A percentile compares a stretch with the other conserved stretches of the same genome.
Evolutionary conservation across 2,797 vertebrate genomes (phyloP).

Genomic region (Rousettus madagascariensis): DNA sequence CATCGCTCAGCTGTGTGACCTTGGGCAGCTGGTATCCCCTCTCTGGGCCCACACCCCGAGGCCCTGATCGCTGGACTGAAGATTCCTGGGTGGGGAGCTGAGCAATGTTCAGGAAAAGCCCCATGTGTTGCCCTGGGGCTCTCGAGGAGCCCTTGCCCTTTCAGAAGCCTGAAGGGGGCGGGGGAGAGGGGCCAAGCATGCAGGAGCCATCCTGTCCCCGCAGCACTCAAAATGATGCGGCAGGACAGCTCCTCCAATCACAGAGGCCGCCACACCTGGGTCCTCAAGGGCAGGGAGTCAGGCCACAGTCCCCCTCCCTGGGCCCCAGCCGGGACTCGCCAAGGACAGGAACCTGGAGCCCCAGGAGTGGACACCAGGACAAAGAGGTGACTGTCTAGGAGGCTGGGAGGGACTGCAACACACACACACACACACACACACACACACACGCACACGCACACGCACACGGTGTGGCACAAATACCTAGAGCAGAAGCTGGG

Average conservation of each 20-base stretch:
- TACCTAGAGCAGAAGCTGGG: background rate
- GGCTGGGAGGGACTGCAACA: background rate
- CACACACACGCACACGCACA: background rate
- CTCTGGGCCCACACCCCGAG: background rate
- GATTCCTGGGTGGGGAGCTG: background rate
- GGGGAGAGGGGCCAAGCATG: background rate
- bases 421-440: background rate
- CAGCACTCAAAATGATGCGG: background rate
- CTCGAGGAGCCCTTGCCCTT: background rate
- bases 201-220: background rate
- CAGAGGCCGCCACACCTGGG: background rate
- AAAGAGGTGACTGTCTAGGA: conserved; percentile 40
- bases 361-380: background rate
- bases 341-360: conserved; percentile 33
- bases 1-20: conserved; percentile 46
- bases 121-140: background rate
- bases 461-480: background rate
- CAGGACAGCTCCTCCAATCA: background rate
- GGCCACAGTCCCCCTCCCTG: background rate
- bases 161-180: background rate
- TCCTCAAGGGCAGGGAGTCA: background rate
- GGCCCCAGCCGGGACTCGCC: background rate
- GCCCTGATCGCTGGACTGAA: background rate
- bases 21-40: conserved; percentile 45
- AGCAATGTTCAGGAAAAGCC: background rate